Conservation (phyloP, 2,888 invertebrate genomes). For the Eupithecia abbreviata region DNA sequence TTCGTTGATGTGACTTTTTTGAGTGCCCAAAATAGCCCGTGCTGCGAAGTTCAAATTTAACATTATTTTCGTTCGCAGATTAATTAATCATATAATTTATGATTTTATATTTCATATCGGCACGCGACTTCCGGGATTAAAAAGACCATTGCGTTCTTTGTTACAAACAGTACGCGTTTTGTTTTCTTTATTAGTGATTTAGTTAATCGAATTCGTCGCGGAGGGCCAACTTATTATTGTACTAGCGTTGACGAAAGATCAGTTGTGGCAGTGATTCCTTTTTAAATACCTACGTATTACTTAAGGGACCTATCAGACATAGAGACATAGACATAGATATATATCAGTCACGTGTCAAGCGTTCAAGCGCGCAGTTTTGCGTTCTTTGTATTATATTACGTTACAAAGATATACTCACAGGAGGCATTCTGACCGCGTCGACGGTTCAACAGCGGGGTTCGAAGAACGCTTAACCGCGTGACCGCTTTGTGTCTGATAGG, state of each 20-base stretch:
- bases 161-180: not conserved
- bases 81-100: not conserved
- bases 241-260: not conserved
- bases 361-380: no score
- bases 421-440: no score
- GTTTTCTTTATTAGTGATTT: not conserved
- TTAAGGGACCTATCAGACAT: no score
- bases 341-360: no score
- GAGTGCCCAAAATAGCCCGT: not conserved
- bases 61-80: not conserved
- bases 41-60: not conserved
- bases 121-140: not conserved
- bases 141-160: conserved; percentile 1
- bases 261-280: not conserved
- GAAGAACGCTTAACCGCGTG: no score
- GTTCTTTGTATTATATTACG: no score
- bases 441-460: no score
- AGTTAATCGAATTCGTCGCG: not conserved
- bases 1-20: not conserved
- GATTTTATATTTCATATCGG: not conserved
- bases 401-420: no score
- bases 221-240: not conserved
- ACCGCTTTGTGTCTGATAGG: no score
- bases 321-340: no score
- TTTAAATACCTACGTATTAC: not conserved